A percentile compares a stretch with the other conserved stretches of the same genome.
Evolutionary conservation across 2,888 invertebrate species (phyloP).

Genomic region (Operophtera brumata): DNA sequence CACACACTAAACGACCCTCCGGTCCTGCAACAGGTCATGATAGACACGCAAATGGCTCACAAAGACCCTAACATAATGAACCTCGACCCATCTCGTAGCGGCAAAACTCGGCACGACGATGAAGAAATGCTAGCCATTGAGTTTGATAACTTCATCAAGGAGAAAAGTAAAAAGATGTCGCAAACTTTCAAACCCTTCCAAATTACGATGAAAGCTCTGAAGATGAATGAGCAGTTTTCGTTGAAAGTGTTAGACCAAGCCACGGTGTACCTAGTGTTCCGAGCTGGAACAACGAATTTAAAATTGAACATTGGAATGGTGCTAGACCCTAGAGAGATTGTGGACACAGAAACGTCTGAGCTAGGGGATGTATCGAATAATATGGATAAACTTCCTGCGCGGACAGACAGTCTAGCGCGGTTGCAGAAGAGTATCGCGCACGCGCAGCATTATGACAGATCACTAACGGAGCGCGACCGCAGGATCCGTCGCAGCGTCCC

Average conservation of each 20-base stretch:
- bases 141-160: slow-evolving; percentile 70
- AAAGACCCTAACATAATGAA: slow-evolving; percentile 65
- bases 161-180: slow-evolving; percentile 63
- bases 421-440: slow-evolving; percentile 57
- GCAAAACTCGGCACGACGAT: slow-evolving; percentile 48
- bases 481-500: slow-evolving; percentile 45
- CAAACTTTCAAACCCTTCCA: slow-evolving; percentile 70
- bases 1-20: slow-evolving; percentile 73
- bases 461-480: slow-evolving; percentile 50
- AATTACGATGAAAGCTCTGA: slow-evolving; percentile 72
- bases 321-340: slow-evolving; percentile 75
- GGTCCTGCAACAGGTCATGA: slow-evolving; percentile 71
- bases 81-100: slow-evolving; percentile 43
- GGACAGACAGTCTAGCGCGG: slow-evolving; percentile 61
- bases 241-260: slow-evolving; percentile 68
- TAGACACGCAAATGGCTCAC: slow-evolving; percentile 64
- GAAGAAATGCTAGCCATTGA: slow-evolving; percentile 73
- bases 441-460: slow-evolving; percentile 54
- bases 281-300: slow-evolving; percentile 64
- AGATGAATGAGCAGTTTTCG: slow-evolving; percentile 72
- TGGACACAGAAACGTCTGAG: slow-evolving; percentile 65
- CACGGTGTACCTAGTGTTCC: slow-evolving; percentile 61
- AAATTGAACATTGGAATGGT: slow-evolving; percentile 74
- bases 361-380: slow-evolving; percentile 54
- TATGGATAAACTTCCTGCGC: slow-evolving; percentile 51